Percentiles rank a stretch among this genome's conserved stretches.
phyloP scores from a whole-genome alignment of 2,888 invertebrate genomes.

The Eristalinus sepulchralis region DNA sequence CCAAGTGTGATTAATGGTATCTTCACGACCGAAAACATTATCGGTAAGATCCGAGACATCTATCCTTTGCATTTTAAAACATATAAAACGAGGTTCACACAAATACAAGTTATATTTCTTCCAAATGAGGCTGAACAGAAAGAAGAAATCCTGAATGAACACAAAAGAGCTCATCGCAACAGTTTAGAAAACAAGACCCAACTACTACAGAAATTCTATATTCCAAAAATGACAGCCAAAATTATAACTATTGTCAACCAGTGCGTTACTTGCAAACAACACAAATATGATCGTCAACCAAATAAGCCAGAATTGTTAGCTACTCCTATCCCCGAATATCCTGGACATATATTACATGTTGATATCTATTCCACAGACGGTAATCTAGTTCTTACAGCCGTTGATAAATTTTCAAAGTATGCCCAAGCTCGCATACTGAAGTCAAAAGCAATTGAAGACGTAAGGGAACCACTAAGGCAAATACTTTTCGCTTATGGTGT shows the following conservation, averaged over 20 bases:
- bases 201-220: slow-evolving; percentile 18
- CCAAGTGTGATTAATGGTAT: background rate
- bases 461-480: background rate
- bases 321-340: slow-evolving; percentile 42
- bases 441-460: slow-evolving; percentile 23
- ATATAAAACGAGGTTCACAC: slow-evolving; percentile 19
- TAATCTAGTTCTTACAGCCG: slow-evolving; percentile 39
- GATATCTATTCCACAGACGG: slow-evolving; percentile 48
- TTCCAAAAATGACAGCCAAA: slow-evolving; percentile 14
- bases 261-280: slow-evolving; percentile 21
- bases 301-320: slow-evolving; percentile 32
- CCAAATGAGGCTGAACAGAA: slow-evolving; percentile 44
- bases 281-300: slow-evolving; percentile 41
- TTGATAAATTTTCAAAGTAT: slow-evolving; percentile 31
- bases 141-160: slow-evolving; percentile 1
- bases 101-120: slow-evolving; percentile 36
- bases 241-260: background rate
- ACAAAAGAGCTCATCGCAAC: slow-evolving; percentile 55
- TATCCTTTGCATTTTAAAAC: background rate
- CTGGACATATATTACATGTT: slow-evolving; percentile 42
- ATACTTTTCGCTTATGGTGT: background rate
- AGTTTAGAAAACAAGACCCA: slow-evolving; percentile 38
- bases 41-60: background rate
- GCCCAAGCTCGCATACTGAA: background rate
- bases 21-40: background rate